Conservation (phyloP, 2,113 vertebrate species). For the Apteryx owenii region DNA sequence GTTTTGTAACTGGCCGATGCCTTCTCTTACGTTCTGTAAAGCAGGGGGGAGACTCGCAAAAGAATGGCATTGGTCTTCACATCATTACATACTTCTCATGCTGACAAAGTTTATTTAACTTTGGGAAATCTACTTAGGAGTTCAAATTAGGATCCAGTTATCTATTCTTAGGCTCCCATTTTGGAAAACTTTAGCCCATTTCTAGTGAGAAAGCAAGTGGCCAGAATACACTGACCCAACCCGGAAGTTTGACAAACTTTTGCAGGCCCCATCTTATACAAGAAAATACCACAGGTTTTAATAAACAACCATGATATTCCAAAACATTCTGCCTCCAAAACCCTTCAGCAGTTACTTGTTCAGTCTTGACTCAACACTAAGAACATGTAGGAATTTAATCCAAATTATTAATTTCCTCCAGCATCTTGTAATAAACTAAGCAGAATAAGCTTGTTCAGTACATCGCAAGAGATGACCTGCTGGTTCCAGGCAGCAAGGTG, state of each 20-base stretch:
- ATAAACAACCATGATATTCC: neutral
- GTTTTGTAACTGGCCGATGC: neutral
- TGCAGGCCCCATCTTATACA: neutral
- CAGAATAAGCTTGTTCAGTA: neutral
- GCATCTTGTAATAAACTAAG: neutral
- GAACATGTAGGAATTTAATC: constrained; percentile 1
- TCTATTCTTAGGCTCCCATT: neutral
- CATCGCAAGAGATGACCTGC: neutral
- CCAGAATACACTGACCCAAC: neutral
- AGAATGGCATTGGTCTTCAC: neutral
- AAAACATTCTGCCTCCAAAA: constrained; percentile 14
- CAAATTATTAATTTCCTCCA: constrained; percentile 19
- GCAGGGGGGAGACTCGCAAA: neutral
- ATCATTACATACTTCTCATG: neutral
- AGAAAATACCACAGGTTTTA: neutral
- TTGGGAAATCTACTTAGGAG: neutral
- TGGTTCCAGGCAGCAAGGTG: neutral
- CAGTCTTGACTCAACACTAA: constrained; percentile 3
- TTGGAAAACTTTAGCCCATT: neutral
- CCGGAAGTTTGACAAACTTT: neutral
- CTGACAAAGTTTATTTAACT: neutral
- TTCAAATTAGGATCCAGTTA: neutral
- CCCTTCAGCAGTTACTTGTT: neutral
- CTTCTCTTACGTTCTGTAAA: neutral
- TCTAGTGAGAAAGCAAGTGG: neutral